Percentiles rank a stretch among this genome's conserved stretches.
Conservation (phyloP, 2,113 vertebrate species). For the Notarius quadriscutis region DNA sequence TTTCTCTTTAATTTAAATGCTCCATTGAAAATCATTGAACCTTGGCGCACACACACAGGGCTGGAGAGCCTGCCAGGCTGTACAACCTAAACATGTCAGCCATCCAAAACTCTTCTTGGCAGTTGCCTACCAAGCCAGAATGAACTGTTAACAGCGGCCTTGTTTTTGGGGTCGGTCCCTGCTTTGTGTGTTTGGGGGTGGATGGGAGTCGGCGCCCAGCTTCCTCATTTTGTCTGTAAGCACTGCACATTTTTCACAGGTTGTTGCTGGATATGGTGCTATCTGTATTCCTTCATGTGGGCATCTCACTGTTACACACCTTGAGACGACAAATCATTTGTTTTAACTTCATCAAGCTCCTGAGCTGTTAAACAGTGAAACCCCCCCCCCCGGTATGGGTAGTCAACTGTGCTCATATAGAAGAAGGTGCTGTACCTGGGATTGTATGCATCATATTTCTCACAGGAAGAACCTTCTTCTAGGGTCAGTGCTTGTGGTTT, state of each 20-base stretch:
- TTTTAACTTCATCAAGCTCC: background rate
- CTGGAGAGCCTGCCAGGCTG: constrained; percentile 46
- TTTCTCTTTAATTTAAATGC: constrained; percentile 54
- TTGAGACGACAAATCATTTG: background rate
- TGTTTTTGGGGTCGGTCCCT: constrained; percentile 42
- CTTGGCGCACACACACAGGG: constrained; percentile 35
- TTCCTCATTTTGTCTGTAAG: constrained; percentile 31
- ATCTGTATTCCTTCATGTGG: background rate
- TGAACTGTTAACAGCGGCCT: constrained; percentile 38
- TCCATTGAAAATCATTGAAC: constrained; percentile 54
- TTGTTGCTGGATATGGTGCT: background rate
- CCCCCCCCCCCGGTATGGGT: no score
- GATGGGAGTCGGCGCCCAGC: background rate
- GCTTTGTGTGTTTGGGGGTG: background rate
- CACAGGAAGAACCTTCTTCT: background rate
- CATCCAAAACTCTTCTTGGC: constrained; percentile 52
- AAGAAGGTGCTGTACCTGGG: background rate
- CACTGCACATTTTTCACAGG: constrained; percentile 15
- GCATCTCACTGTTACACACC: background rate
- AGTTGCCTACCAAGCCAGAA: constrained; percentile 31
- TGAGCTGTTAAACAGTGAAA: background rate
- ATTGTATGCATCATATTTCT: background rate
- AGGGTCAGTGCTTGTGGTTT: background rate
- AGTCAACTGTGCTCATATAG: background rate
- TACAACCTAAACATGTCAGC: constrained; percentile 52